Evolutionary conservation across 2,888 invertebrate species (phyloP).

Genomic region (Oscheius sp.): DNA sequence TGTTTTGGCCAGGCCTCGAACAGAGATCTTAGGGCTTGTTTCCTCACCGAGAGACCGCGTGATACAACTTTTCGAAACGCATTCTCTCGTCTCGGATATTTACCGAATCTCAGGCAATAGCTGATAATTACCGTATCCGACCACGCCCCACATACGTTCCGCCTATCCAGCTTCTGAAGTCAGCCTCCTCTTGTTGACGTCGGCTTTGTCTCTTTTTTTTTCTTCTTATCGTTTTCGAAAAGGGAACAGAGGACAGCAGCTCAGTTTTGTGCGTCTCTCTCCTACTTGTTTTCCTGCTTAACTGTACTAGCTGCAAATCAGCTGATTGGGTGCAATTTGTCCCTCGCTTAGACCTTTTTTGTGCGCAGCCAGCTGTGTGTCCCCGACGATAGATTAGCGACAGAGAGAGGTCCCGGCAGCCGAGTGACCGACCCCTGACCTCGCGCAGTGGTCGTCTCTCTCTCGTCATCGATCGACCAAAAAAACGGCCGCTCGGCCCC

Average conservation of each 20-base stretch:
- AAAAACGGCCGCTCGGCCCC: constrained; percentile 33
- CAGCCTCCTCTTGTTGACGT: background rate
- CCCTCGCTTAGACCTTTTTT: constrained; percentile 12
- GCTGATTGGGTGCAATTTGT: constrained; percentile 21
- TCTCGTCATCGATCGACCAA: constrained; percentile 37
- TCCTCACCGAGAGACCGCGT: too few relatives aligned
- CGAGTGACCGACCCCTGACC: constrained; percentile 39
- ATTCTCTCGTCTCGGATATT: too few relatives aligned
- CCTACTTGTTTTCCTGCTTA: background rate
- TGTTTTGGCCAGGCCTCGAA: too few relatives aligned
- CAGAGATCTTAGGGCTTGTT: too few relatives aligned
- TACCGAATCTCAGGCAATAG: too few relatives aligned
- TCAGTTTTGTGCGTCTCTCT: background rate
- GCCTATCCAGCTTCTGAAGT: constrained; percentile 12
- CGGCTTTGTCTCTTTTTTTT: background rate
- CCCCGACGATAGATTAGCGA: constrained; percentile 2
- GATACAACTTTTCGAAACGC: too few relatives aligned
- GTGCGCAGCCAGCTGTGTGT: constrained; percentile 23
- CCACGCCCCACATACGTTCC: constrained; percentile 16
- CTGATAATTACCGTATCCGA: too few relatives aligned
- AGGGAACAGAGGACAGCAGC: background rate
- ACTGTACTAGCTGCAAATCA: constrained; percentile 17
- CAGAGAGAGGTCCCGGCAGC: background rate
- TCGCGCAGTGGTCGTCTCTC: constrained; percentile 31
- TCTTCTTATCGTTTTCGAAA: background rate